These are phyloP conservation scores for Perizoma affinitatum DNA, from an alignment of 2,888 invertebrate genomes.

Conservation along the genomic window DNA sequence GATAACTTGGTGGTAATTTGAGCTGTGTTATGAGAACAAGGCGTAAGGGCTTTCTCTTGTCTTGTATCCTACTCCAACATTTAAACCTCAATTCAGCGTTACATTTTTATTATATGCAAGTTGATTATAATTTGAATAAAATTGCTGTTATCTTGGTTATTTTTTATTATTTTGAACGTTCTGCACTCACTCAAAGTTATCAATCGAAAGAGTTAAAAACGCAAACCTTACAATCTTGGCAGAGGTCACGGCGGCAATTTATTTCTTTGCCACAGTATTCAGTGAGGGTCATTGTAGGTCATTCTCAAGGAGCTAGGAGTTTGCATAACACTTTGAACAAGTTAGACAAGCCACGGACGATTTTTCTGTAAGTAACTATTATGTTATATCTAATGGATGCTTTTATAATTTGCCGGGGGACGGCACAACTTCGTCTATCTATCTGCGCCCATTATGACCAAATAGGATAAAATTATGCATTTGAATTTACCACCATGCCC, in stretches of 20 bases:
- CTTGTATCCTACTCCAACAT: not conserved
- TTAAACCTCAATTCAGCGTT: not conserved
- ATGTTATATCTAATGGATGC: too few species aligned
- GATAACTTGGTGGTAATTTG: not conserved
- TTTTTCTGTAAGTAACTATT: conserved; percentile 1
- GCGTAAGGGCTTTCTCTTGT: not conserved
- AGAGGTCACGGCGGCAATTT: conserved; percentile 38
- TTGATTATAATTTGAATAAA: conserved; percentile 11
- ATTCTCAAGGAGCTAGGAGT: conserved; percentile 14
- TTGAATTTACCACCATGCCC: too few species aligned
- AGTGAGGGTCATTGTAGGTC: conserved; percentile 27
- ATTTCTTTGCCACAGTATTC: conserved; percentile 29
- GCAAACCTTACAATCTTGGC: conserved; percentile 27
- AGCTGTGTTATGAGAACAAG: not conserved
- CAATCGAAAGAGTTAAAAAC: conserved; percentile 29
- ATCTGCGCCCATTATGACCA: too few species aligned
- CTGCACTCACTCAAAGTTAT: conserved; percentile 26
- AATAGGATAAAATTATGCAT: too few species aligned
- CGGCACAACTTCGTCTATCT: too few species aligned
- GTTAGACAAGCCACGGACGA: conserved; percentile 3
- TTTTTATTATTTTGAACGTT: conserved; percentile 22
- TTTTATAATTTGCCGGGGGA: too few species aligned
- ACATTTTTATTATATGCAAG: not conserved
- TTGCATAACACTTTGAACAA: conserved; percentile 18
- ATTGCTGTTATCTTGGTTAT: conserved; percentile 20